Percentiles rank a stretch among this genome's conserved stretches.
These are phyloP conservation scores for Poecilia wingei DNA, from an alignment of 2,797 vertebrate genomes.

Conservation along the genomic window DNA sequence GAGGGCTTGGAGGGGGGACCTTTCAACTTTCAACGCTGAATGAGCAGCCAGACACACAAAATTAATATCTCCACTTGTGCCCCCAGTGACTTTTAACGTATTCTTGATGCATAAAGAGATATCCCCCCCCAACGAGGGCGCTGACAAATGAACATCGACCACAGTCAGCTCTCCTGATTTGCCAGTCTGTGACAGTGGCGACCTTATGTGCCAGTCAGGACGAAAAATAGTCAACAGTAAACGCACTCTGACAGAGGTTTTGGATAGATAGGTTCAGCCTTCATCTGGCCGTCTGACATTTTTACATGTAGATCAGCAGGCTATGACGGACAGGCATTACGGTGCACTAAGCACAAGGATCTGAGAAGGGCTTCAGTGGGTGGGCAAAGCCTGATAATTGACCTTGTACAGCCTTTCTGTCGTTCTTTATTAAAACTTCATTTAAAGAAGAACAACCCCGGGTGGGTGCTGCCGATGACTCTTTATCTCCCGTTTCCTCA, in stretches of 20 bases:
- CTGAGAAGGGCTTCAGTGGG: conserved; percentile 49
- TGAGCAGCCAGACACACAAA: conserved; percentile 67
- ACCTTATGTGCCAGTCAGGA: conserved; percentile 83
- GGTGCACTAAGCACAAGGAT: conserved; percentile 77
- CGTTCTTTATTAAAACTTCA: conserved; percentile 89
- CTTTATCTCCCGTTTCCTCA: conserved; percentile 69
- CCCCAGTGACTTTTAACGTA: conserved; percentile 75
- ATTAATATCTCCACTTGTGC: conserved; percentile 75
- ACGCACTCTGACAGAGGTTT: conserved; percentile 64
- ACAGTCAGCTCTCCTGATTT: conserved; percentile 70
- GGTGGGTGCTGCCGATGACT: conserved; percentile 76
- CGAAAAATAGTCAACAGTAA: conserved; percentile 83
- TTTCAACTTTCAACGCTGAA: conserved; percentile 63
- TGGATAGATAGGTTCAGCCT: conserved; percentile 81
- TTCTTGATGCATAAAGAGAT: conserved; percentile 83
- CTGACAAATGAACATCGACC: conserved; percentile 79
- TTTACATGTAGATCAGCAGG: conserved; percentile 77
- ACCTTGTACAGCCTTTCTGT: conserved; percentile 81
- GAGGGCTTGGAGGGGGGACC: conserved; percentile 32
- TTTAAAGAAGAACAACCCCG: conserved; percentile 87
- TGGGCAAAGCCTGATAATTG: conserved; percentile 79
- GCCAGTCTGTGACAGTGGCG: conserved; percentile 76
- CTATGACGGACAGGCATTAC: conserved; percentile 81
- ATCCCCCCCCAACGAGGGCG: conserved; percentile 68
- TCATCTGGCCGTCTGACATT: conserved; percentile 67